Percentiles rank a stretch among this genome's conserved stretches.
Conservation (phyloP, 2,113 vertebrate genomes). For the Leptobrachium ailaonicum region DNA sequence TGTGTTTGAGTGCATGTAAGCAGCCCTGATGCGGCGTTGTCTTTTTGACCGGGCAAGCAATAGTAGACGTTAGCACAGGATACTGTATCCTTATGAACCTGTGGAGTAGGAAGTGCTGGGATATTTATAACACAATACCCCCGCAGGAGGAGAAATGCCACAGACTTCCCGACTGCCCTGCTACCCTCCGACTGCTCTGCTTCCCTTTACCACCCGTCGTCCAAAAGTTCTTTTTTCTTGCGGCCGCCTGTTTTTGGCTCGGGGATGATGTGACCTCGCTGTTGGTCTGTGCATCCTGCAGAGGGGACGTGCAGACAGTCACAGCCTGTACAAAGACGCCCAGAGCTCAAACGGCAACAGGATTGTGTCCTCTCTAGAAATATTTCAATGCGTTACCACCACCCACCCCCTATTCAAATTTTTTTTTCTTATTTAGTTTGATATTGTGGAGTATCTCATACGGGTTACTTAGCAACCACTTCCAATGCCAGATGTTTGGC, state of each 20-base stretch:
- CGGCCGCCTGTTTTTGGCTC: conserved; percentile 24
- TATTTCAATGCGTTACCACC: neutral
- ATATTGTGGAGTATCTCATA: neutral
- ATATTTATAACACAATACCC: conserved; percentile 49
- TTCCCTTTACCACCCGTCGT: conserved; percentile 43
- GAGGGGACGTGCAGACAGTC: conserved; percentile 49
- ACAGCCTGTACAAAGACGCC: conserved; percentile 20
- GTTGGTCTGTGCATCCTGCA: conserved; percentile 39
- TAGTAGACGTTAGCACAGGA: conserved; percentile 34
- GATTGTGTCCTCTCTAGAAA: conserved; percentile 19
- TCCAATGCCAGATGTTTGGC: conserved; percentile 14
- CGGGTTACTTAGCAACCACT: conserved; percentile 2
- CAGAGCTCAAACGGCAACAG: conserved; percentile 21
- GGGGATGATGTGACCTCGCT: conserved; percentile 13
- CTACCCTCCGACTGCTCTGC: conserved; percentile 35
- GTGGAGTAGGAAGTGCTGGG: conserved; percentile 43
- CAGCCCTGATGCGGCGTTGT: conserved; percentile 10
- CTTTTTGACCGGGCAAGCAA: conserved; percentile 11
- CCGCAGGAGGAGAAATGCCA: conserved; percentile 46
- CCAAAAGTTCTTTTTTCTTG: conserved; percentile 20
- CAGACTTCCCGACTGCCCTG: conserved; percentile 49
- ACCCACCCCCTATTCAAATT: neutral
- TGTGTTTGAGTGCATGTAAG: neutral
- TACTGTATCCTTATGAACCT: conserved; percentile 48
- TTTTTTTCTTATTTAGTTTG: conserved; percentile 2